Conservation (phyloP, 2,113 vertebrate species). For the Psittacula cyanocephala region DNA sequence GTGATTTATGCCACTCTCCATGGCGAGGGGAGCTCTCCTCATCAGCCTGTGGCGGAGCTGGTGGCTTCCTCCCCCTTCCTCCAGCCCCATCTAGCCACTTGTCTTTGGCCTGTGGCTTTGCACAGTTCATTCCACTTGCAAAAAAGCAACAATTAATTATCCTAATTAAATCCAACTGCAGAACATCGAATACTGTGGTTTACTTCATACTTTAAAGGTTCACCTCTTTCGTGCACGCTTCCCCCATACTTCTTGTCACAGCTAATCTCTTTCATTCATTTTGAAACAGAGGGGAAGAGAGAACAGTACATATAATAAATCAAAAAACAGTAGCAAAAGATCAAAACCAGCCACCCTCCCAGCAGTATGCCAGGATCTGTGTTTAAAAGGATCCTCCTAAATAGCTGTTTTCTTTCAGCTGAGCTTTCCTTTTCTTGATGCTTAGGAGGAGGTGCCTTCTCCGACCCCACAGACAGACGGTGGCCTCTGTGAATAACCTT, state of each 20-base stretch:
- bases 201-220: neutral
- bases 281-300: neutral
- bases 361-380: neutral
- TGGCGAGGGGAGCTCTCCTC: rapidly evolving
- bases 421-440: neutral
- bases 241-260: neutral
- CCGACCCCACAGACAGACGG: neutral
- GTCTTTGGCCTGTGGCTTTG: neutral
- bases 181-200: neutral
- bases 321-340: neutral
- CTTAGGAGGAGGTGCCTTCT: neutral
- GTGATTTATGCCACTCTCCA: rapidly evolving
- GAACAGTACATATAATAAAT: neutral
- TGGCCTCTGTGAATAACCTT: neutral
- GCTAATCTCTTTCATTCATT: neutral
- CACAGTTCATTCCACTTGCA: neutral
- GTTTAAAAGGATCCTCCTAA: neutral
- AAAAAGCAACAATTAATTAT: constrained; percentile 12
- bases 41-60: rapidly evolving
- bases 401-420: neutral
- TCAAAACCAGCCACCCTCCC: neutral
- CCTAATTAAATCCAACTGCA: neutral
- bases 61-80: neutral
- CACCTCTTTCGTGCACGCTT: rapidly evolving
- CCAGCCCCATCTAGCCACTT: neutral